Evolutionary conservation across 2,888 invertebrate species (phyloP).

Genomic region (Podotricha telesiphe): DNA sequence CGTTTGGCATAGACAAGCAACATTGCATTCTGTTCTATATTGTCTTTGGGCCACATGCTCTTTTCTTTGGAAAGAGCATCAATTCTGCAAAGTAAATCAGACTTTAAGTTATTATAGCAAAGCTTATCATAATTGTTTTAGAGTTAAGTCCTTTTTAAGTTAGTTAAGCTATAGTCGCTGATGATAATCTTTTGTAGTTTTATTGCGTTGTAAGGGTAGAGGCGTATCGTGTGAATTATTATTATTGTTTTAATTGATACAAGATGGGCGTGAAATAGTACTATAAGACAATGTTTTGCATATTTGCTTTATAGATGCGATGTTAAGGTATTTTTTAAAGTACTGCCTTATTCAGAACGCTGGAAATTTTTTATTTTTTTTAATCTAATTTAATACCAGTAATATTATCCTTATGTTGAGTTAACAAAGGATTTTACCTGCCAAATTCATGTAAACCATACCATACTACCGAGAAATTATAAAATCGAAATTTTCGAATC

Average conservation of each 20-base stretch:
- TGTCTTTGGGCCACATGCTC: slow-evolving; percentile 68
- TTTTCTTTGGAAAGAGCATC: slow-evolving; percentile 51
- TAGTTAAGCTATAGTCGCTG: slow-evolving; percentile 53
- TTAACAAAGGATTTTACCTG: no score
- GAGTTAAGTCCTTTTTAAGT: slow-evolving; percentile 46
- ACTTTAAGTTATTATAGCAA: slow-evolving; percentile 38
- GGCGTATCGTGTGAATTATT: slow-evolving; percentile 50
- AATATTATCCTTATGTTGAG: no score
- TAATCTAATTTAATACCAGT: no score
- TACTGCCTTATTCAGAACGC: not conserved
- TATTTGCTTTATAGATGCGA: slow-evolving; percentile 18
- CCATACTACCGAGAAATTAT: no score
- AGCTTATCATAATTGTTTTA: slow-evolving; percentile 45
- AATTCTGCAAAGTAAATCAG: not conserved
- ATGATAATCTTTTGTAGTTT: slow-evolving; percentile 69
- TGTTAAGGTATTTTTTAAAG: not conserved
- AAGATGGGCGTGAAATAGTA: slow-evolving; percentile 47
- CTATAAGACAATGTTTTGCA: slow-evolving; percentile 22
- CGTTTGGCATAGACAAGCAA: slow-evolving; percentile 72
- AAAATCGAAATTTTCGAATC: no score
- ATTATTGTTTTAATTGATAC: slow-evolving; percentile 54
- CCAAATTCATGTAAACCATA: no score
- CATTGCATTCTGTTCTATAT: slow-evolving; percentile 73
- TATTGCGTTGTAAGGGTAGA: slow-evolving; percentile 56
- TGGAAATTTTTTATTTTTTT: no score